These are phyloP conservation scores for Ceratosolen solmsi DNA, from an alignment of 1,140 invertebrate species.

Conservation along the genomic window DNA sequence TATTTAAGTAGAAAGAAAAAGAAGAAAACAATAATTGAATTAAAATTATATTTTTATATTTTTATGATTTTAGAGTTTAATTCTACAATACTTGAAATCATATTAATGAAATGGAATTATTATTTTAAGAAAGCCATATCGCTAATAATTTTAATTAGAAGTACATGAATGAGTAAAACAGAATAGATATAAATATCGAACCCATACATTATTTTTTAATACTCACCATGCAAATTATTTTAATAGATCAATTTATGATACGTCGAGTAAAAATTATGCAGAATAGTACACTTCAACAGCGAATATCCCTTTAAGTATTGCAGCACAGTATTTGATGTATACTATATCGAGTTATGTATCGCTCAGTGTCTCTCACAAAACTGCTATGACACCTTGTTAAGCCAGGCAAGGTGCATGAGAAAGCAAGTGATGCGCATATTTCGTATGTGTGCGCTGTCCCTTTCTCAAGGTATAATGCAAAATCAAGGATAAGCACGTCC, in stretches of 20 bases:
- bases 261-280: not conserved
- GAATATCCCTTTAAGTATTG: not conserved
- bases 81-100: too few species aligned
- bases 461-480: not conserved
- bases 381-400: not conserved
- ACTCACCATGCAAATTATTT: not conserved
- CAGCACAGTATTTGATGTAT: not conserved
- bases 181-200: too few species aligned
- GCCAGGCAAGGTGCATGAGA: not conserved
- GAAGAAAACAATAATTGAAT: too few species aligned
- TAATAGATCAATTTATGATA: not conserved
- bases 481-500: constrained; percentile 4
- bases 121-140: too few species aligned
- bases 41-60: too few species aligned
- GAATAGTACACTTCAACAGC: not conserved
- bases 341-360: not conserved
- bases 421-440: not conserved
- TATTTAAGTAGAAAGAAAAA: too few species aligned
- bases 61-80: too few species aligned
- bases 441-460: too few species aligned
- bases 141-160: too few species aligned
- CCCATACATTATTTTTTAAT: too few species aligned
- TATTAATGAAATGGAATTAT: too few species aligned
- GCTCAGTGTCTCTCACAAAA: not conserved
- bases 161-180: too few species aligned